Conservation (phyloP, 2,888 invertebrate species). For the Subacronicta megacephala region DNA sequence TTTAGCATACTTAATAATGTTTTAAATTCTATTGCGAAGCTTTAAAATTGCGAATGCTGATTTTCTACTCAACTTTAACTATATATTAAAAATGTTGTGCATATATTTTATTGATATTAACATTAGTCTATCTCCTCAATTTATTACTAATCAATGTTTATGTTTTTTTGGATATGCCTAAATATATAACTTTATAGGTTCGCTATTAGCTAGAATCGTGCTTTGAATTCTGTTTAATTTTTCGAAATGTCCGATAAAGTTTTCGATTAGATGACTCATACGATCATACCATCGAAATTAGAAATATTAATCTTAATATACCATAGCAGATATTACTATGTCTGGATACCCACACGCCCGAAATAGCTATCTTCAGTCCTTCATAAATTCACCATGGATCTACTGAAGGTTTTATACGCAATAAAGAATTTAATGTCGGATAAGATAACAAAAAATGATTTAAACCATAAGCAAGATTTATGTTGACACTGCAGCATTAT, state of each 20-base stretch:
- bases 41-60: too few relatives aligned
- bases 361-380: slow-evolving; percentile 57
- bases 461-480: slow-evolving; percentile 61
- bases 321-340: slow-evolving; percentile 33
- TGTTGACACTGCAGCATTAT: slow-evolving; percentile 49
- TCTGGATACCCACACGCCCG: slow-evolving; percentile 38
- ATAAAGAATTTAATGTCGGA: slow-evolving; percentile 63
- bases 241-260: slow-evolving; percentile 35
- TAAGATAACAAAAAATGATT: slow-evolving; percentile 65
- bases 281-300: slow-evolving; percentile 38
- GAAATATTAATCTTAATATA: slow-evolving; percentile 46
- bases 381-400: slow-evolving; percentile 60
- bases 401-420: slow-evolving; percentile 63
- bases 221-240: slow-evolving; percentile 2
- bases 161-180: too few relatives aligned
- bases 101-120: too few relatives aligned
- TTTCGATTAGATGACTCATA: slow-evolving; percentile 53
- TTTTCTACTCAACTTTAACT: too few relatives aligned
- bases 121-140: too few relatives aligned
- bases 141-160: too few relatives aligned
- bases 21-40: too few relatives aligned
- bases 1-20: too few relatives aligned
- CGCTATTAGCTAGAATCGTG: neutral
- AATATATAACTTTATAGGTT: slow-evolving; percentile 10
- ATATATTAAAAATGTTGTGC: too few relatives aligned